These are phyloP conservation scores for Lacerta agilis DNA, from an alignment of 2,797 vertebrate species.

Conservation along the genomic window DNA sequence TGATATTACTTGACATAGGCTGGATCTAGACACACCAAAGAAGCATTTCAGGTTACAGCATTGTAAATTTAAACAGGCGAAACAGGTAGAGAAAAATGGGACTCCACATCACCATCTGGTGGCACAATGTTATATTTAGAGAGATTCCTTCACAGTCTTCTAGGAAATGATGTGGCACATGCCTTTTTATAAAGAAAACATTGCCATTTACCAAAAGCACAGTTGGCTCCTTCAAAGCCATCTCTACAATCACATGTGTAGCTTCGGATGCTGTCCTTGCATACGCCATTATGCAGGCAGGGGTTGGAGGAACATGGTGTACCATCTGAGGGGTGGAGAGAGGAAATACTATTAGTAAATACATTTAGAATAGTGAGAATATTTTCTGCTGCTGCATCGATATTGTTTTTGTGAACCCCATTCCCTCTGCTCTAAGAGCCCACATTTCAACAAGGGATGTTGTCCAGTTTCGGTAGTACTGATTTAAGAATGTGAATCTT, in stretches of 20 bases:
- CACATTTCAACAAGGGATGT: neutral
- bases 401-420: neutral
- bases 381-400: neutral
- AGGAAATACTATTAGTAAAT: neutral
- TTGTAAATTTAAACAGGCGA: too few relatives aligned
- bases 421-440: neutral
- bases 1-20: too few relatives aligned
- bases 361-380: neutral
- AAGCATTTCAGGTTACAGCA: too few relatives aligned
- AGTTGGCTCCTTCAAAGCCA: slow-evolving; percentile 80
- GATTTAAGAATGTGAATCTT: neutral
- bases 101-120: too few relatives aligned
- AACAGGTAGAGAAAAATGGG: too few relatives aligned
- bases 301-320: slow-evolving; percentile 83
- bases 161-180: neutral
- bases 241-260: slow-evolving; percentile 83
- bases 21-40: too few relatives aligned
- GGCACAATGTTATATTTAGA: neutral
- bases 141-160: neutral
- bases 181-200: accelerated
- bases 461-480: neutral
- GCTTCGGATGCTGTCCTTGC: slow-evolving; percentile 79
- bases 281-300: slow-evolving; percentile 84
- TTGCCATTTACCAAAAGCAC: slow-evolving; percentile 76
- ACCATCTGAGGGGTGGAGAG: slow-evolving; percentile 71